Evolutionary conservation across 2,113 vertebrate genomes (phyloP).

Genomic region (Etia nguti): DNA sequence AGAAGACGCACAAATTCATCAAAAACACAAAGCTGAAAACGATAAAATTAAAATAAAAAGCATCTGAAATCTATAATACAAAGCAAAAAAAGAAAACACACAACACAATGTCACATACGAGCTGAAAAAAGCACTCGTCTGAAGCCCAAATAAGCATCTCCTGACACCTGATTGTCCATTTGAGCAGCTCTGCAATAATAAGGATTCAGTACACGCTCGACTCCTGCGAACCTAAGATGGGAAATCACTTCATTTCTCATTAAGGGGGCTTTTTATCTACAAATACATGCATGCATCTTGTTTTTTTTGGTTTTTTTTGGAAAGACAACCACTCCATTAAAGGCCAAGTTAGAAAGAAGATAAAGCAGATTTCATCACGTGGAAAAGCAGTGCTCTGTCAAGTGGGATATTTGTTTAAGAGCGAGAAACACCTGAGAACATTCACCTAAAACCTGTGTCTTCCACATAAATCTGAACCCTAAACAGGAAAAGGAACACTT

Average conservation of each 20-base stretch:
- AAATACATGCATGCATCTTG: slow-evolving; percentile 25
- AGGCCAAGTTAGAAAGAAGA: slow-evolving; percentile 6
- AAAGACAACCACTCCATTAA: slow-evolving; percentile 19
- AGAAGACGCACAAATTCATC: slow-evolving; percentile 43
- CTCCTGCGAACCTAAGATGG: background rate
- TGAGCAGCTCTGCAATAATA: background rate
- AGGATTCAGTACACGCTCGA: background rate
- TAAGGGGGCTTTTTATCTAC: slow-evolving; percentile 12
- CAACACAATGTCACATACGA: background rate
- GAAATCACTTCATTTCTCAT: slow-evolving; percentile 4
- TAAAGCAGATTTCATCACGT: background rate
- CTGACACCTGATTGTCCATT: slow-evolving; percentile 50
- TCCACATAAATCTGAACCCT: background rate
- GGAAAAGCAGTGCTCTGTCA: slow-evolving; percentile 12
- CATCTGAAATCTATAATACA: slow-evolving; percentile 29
- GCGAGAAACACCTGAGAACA: slow-evolving; percentile 51
- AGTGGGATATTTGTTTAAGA: background rate
- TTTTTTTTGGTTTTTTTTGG: background rate
- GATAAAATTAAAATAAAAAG: slow-evolving; percentile 2
- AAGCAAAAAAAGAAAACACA: background rate
- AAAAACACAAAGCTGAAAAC: slow-evolving; percentile 29
- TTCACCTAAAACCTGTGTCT: background rate
- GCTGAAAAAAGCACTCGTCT: background rate
- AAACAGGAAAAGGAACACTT: background rate
- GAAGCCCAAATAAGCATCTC: background rate